Evolutionary conservation across 2,797 vertebrate species (phyloP).

Genomic region (Melanogrammus aeglefinus): DNA sequence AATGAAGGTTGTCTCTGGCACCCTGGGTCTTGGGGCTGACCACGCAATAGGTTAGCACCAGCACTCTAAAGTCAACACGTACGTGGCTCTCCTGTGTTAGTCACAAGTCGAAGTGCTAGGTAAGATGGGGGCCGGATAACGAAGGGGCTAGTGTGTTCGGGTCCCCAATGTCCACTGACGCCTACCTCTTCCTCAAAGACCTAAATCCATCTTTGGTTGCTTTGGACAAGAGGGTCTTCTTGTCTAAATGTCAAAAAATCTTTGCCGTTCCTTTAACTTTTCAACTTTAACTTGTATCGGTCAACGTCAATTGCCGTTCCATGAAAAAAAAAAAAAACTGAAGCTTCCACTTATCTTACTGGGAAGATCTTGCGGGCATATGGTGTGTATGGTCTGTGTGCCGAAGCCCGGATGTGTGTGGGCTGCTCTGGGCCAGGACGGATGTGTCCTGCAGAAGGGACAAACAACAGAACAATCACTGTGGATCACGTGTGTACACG

Average conservation of each 20-base stretch:
- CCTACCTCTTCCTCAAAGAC: neutral
- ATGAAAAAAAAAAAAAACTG: neutral
- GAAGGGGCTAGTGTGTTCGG: neutral
- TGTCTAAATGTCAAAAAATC: neutral
- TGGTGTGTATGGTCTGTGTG: neutral
- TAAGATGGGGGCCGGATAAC: neutral
- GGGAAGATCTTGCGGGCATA: neutral
- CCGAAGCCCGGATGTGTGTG: constrained; percentile 44
- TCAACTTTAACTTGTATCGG: neutral
- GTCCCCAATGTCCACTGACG: neutral
- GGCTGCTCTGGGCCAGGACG: constrained; percentile 46
- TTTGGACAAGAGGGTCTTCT: neutral
- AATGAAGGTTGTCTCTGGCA: neutral
- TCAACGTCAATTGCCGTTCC: neutral
- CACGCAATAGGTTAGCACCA: neutral
- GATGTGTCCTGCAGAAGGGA: constrained; percentile 48
- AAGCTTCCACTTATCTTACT: neutral
- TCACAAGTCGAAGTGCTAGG: neutral
- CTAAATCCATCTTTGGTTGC: neutral
- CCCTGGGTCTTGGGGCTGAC: neutral
- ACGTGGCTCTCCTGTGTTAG: neutral
- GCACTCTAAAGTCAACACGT: constrained; percentile 2
- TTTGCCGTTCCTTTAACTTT: neutral
- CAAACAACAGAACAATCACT: constrained; percentile 69
- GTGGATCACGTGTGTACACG: constrained; percentile 38